Conservation (phyloP, 2,888 invertebrate species). For the Gnatocerus cornutus region DNA sequence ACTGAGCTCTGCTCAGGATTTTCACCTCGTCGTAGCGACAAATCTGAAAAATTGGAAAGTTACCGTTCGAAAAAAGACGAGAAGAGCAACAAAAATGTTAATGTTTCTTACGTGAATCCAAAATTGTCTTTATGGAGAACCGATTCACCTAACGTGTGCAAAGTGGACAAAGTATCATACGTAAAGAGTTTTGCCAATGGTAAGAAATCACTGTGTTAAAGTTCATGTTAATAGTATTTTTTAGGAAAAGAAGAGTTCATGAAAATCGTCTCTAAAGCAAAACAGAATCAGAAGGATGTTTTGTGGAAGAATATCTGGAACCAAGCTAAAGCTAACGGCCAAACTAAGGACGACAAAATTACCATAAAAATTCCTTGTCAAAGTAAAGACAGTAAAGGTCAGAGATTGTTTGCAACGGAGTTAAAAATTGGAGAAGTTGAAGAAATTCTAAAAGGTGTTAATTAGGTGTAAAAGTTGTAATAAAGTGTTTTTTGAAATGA, state of each 20-base stretch:
- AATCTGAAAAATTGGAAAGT: background rate
- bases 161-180: background rate
- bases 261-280: constrained; percentile 63
- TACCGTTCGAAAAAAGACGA: constrained; percentile 15
- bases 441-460: background rate
- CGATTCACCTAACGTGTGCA: constrained; percentile 49
- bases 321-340: constrained; percentile 65
- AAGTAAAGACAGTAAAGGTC: constrained; percentile 50
- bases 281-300: constrained; percentile 62
- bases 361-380: constrained; percentile 66
- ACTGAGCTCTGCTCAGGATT: background rate
- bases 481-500: background rate
- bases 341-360: constrained; percentile 65
- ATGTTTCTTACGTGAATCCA: constrained; percentile 63
- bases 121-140: constrained; percentile 62
- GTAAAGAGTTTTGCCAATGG: background rate
- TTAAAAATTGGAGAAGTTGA: constrained; percentile 59
- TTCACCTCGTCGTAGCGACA: background rate
- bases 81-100: constrained; percentile 42
- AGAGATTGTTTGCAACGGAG: constrained; percentile 61
- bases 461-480: background rate
- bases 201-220: no score
- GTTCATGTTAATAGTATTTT: constrained; percentile 29
- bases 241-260: constrained; percentile 65
- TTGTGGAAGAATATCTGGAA: constrained; percentile 67